A percentile compares a stretch with the other conserved stretches of the same genome.
phyloP scores from a whole-genome alignment of 1,140 invertebrate genomes.

The Conopomorpha cramerella region DNA sequence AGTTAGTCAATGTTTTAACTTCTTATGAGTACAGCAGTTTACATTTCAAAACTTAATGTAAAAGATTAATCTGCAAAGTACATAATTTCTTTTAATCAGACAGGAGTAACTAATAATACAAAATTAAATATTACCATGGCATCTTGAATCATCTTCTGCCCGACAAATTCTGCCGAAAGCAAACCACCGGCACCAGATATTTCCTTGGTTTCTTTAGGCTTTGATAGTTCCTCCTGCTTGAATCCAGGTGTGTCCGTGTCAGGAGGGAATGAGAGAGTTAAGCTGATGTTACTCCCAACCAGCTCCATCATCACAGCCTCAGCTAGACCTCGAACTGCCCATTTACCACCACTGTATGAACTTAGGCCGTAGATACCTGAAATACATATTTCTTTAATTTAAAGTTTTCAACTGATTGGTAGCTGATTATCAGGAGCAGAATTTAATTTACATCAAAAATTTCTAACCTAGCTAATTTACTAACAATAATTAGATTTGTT shows the following conservation, averaged over 20 bases:
- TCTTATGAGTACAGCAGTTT: too few species aligned
- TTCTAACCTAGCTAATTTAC: too few species aligned
- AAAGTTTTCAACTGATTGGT: too few species aligned
- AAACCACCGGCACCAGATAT: constrained; percentile 84
- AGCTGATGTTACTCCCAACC: constrained; percentile 77
- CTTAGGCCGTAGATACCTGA: constrained; percentile 84
- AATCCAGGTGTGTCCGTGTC: constrained; percentile 98
- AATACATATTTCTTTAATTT: too few species aligned
- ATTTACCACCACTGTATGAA: constrained; percentile 92
- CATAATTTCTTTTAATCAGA: too few species aligned
- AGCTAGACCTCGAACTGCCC: constrained; percentile 91
- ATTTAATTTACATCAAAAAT: too few species aligned
- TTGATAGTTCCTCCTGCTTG: constrained; percentile 79
- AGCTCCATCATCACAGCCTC: constrained; percentile 94
- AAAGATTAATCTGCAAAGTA: too few species aligned
- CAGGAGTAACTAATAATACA: too few species aligned
- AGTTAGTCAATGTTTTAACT: too few species aligned
- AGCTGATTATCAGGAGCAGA: too few species aligned
- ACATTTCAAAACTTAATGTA: too few species aligned
- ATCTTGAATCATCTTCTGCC: constrained; percentile 78
- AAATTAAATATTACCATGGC: constrained; percentile 73
- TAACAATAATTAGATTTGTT: too few species aligned
- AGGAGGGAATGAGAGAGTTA: constrained; percentile 90
- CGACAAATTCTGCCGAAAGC: constrained; percentile 79
- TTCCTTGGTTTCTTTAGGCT: constrained; percentile 87